phyloP scores from a whole-genome alignment of 2,113 vertebrate species.

The Raja brachyura region DNA sequence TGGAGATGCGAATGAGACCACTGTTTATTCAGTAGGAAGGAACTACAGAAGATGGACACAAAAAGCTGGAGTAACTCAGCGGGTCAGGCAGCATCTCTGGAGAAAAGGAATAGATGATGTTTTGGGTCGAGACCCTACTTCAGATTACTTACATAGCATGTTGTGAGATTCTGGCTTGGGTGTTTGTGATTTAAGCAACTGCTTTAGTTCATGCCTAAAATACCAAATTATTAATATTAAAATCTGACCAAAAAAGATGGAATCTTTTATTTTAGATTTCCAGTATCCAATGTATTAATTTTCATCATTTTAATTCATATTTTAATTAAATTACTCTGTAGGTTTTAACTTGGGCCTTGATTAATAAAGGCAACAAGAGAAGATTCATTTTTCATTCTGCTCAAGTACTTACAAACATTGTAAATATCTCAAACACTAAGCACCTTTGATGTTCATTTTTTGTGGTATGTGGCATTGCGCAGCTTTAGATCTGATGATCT shows the following conservation, averaged over 20 bases:
- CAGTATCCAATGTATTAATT: too few species aligned
- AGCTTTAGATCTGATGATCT: neutral
- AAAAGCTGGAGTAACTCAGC: too few species aligned
- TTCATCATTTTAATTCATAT: neutral
- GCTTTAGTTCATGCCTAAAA: neutral
- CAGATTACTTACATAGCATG: too few species aligned
- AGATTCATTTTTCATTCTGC: neutral
- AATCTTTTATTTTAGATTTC: too few species aligned
- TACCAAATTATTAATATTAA: neutral
- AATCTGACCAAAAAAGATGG: too few species aligned
- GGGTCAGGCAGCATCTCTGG: too few species aligned
- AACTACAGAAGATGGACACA: too few species aligned
- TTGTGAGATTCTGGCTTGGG: neutral
- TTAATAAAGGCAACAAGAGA: neutral
- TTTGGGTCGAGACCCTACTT: too few species aligned
- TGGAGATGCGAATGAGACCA: neutral
- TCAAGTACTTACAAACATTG: neutral
- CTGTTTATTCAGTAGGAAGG: neutral
- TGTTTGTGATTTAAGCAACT: neutral
- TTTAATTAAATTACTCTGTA: neutral
- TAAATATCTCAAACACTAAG: neutral
- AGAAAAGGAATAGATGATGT: too few species aligned
- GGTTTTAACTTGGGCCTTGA: neutral
- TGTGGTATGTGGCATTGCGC: neutral
- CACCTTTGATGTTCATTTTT: neutral